Percentiles rank a stretch among this genome's conserved stretches.
Conservation (phyloP, 1,140 invertebrate genomes). For the Nixonia krombeini region DNA sequence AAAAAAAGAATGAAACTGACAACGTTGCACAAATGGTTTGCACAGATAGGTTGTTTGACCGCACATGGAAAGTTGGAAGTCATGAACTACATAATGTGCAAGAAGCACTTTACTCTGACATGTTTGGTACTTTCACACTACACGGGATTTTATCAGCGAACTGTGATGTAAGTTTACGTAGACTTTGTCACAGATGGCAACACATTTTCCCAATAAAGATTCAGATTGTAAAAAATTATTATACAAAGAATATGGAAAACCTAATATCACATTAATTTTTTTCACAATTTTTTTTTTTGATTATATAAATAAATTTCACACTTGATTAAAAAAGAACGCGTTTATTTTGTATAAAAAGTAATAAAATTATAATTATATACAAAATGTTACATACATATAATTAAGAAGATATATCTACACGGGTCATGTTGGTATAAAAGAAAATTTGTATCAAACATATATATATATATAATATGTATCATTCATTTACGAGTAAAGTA, state of each 20-base stretch:
- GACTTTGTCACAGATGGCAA: too few species aligned
- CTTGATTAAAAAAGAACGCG: conserved; percentile 19
- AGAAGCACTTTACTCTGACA: too few species aligned
- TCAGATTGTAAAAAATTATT: neutral
- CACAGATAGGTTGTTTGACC: too few species aligned
- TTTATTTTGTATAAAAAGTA: conserved; percentile 64
- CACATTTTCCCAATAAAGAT: neutral
- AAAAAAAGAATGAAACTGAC: too few species aligned
- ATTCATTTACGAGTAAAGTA: conserved; percentile 8
- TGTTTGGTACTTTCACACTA: too few species aligned
- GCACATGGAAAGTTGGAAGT: too few species aligned
- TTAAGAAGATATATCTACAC: conserved; percentile 61
- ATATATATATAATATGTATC: too few species aligned
- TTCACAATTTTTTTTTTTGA: too few species aligned
- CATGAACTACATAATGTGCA: too few species aligned
- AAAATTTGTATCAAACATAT: conserved; percentile 25
- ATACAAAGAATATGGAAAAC: neutral
- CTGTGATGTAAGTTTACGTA: too few species aligned
- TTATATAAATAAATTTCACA: neutral
- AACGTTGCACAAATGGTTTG: too few species aligned
- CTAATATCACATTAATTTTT: neutral
- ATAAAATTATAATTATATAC: conserved; percentile 61
- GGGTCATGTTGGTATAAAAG: conserved; percentile 29
- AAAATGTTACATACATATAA: conserved; percentile 61
- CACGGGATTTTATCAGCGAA: too few species aligned